Percentiles rank a stretch among this genome's conserved stretches.
phyloP scores from a whole-genome alignment of 2,888 invertebrate species.

The Bombylius major region DNA sequence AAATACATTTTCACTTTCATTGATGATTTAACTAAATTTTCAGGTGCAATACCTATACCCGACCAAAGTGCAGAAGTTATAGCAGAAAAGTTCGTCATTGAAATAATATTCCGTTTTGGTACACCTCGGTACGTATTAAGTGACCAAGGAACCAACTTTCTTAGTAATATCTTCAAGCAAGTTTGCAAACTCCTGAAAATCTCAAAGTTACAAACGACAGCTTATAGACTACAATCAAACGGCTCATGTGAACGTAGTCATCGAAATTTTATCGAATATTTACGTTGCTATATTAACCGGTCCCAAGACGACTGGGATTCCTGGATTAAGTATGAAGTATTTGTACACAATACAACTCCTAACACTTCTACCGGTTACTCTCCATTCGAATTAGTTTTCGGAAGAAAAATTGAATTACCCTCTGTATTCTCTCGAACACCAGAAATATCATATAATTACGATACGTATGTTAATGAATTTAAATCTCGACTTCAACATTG shows the following conservation, averaged over 20 bases:
- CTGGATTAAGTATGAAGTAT: background rate
- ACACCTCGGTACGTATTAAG: background rate
- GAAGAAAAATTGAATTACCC: background rate
- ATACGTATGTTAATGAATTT: too few species aligned
- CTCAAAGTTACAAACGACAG: background rate
- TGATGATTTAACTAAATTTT: conserved; percentile 21
- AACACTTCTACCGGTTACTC: background rate
- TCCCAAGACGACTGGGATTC: too few species aligned
- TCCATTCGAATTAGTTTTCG: too few species aligned
- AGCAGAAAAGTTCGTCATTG: conserved; percentile 14
- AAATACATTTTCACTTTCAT: conserved; percentile 20
- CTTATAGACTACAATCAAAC: conserved; percentile 1
- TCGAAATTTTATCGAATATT: background rate
- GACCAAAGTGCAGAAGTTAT: conserved; percentile 24
- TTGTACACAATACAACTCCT: background rate
- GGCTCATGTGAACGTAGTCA: background rate
- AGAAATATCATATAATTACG: too few species aligned
- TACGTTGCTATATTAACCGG: too few species aligned
- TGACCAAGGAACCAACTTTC: too few species aligned
- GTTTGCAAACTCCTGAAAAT: background rate
- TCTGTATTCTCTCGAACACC: too few species aligned
- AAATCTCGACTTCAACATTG: too few species aligned
- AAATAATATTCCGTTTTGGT: background rate
- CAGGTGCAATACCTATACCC: conserved; percentile 18
- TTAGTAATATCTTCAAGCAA: background rate